phyloP scores from a whole-genome alignment of 2,888 invertebrate genomes.

The Steinernema scapterisci region DNA sequence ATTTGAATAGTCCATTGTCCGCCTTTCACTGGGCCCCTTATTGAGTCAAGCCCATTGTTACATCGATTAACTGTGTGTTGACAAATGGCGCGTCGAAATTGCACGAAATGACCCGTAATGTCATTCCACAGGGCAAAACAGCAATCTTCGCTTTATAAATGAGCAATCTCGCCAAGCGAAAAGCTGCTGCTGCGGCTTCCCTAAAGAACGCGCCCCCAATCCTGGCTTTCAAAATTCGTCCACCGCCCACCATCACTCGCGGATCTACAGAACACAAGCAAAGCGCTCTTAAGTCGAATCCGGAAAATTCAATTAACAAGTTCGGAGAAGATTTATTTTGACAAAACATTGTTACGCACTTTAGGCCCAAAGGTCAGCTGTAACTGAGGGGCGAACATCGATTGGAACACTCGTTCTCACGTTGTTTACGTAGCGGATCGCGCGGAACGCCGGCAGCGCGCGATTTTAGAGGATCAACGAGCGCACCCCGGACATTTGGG shows the following conservation, averaged over 20 bases:
- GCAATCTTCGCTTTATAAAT: slow-evolving; percentile 8
- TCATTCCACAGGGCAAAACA: background rate
- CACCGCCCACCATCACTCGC: too few species aligned
- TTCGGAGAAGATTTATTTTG: background rate
- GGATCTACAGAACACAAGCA: too few species aligned
- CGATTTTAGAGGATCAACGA: background rate
- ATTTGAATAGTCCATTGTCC: background rate
- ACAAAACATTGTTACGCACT: background rate
- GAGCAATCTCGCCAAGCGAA: too few species aligned
- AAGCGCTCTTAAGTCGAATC: too few species aligned
- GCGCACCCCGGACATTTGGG: background rate
- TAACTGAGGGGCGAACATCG: background rate
- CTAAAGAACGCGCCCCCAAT: too few species aligned
- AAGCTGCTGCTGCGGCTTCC: too few species aligned
- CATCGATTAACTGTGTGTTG: slow-evolving; percentile 20
- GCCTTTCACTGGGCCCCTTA: too few species aligned
- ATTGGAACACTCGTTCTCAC: background rate
- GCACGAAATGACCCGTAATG: slow-evolving; percentile 21
- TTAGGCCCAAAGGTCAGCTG: background rate
- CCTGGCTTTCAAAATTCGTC: too few species aligned
- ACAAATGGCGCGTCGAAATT: slow-evolving; percentile 25
- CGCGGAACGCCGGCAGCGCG: background rate
- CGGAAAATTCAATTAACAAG: background rate
- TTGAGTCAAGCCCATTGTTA: background rate
- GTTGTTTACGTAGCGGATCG: background rate